These are phyloP conservation scores for Acrocephalus scirpaceus DNA, from an alignment of 2,797 vertebrate genomes.

Conservation along the genomic window DNA sequence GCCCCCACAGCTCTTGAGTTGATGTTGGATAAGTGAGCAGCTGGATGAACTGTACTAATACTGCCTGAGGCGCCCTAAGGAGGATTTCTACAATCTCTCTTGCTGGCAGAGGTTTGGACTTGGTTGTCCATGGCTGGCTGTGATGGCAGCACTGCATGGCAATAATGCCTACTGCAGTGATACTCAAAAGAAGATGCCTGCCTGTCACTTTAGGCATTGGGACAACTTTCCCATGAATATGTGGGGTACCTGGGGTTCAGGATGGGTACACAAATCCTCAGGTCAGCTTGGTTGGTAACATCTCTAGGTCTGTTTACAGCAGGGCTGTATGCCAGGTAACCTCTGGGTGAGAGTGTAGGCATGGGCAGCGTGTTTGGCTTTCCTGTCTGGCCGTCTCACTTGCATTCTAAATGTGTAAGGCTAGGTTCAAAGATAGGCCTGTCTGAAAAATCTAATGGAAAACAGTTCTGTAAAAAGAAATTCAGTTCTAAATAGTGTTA, in stretches of 20 bases:
- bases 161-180: neutral
- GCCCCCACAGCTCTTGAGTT: slow-evolving; percentile 36
- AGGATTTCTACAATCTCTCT: neutral
- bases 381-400: neutral
- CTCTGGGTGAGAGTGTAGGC: rapidly evolving
- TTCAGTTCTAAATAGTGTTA: neutral
- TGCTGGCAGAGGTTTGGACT: neutral
- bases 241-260: neutral
- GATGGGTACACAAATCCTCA: neutral
- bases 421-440: neutral
- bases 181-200: neutral
- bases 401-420: neutral
- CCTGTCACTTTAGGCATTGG: neutral
- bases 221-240: neutral
- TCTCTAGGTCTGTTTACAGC: neutral
- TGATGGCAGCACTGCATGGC: neutral
- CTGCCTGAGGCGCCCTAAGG: neutral
- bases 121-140: neutral
- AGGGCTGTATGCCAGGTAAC: neutral
- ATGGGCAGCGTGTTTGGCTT: rapidly evolving
- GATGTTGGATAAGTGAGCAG: slow-evolving; percentile 30
- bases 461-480: neutral
- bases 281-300: neutral
- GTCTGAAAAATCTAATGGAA: neutral
- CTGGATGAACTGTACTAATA: slow-evolving; percentile 19